Base-by-base conservation (phyloP, 2,113 vertebrate species). In the Oryzias celebensis region DNA sequence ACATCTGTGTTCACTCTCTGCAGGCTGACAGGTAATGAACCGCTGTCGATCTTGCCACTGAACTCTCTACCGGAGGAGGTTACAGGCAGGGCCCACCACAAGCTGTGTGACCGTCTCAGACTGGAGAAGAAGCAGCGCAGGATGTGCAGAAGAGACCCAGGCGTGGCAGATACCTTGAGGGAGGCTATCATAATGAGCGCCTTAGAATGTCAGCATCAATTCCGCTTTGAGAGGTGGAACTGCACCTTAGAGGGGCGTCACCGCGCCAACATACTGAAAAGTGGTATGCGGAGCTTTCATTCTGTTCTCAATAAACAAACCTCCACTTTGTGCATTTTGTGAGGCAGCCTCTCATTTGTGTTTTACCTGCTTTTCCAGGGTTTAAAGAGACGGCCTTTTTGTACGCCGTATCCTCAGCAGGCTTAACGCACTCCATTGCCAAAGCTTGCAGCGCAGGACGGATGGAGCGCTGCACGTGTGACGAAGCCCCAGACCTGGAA, bases 151-250 rank as follows among this genome's bases (percentile, higher is more conserved):
- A 88, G 97, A 52, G 97, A 99, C 89, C 97, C 97, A 0, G 97
- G 97, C 0, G 96, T 98, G 84, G 97, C 95, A 0, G 96, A 98
- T 91, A 98, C 96, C 3, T 91, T 99, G 71, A 91, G 96, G 88
- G 97, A 98, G 86, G 96, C 97, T 1, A 96, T 98, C 81, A 96
- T 95, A 88, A 96, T 98, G 94, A 98, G 96, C 0, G 96, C 96
- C 0, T 80, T 95, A 1, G 96, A 98, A 82, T 99, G 97, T 87
- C 96, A 98, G 84, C 98, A 98, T 87, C 97, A 99, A 83, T 99
- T 99, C 80, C 94, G 95, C 61, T 98, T 98, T 0, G 97, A 99
- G 90, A 94, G 97, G 68, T 99, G 97, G 97, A 99, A 98, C 90
- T 99, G 96, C 88, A 96, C 94, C 65, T 85, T 99, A 0, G 97